Evolutionary conservation across 1,140 invertebrate species (phyloP).

Genomic region (Conus ventricosus): DNA sequence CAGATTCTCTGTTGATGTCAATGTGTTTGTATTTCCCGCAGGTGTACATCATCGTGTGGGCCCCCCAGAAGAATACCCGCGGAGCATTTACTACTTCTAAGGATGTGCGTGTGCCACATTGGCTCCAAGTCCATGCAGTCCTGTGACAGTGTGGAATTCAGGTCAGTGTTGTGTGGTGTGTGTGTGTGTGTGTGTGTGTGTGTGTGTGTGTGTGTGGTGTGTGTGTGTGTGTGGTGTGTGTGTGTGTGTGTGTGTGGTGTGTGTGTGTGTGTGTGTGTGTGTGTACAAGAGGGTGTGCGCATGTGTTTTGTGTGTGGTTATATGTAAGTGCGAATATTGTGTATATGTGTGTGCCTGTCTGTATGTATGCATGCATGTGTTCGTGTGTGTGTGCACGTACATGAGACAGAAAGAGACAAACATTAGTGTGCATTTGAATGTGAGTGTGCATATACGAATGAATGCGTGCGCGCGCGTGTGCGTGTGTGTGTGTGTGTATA

Average conservation of each 20-base stretch:
- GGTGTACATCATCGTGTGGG: constrained; percentile 85
- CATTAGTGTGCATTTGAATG: too few species aligned
- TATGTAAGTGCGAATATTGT: too few species aligned
- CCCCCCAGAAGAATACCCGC: constrained; percentile 87
- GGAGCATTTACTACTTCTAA: constrained; percentile 85
- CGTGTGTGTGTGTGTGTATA: too few species aligned
- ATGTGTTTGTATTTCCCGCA: constrained; percentile 79
- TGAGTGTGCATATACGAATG: too few species aligned
- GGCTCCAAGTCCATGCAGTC: constrained; percentile 75
- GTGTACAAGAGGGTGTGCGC: neutral
- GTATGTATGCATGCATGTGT: too few species aligned
- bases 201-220: neutral
- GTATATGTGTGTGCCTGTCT: too few species aligned
- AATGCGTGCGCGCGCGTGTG: too few species aligned
- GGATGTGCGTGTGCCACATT: constrained; percentile 87
- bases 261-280: neutral
- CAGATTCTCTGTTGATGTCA: neutral
- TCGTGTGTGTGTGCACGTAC: neutral
- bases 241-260: neutral
- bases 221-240: neutral
- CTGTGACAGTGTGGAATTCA: constrained; percentile 63
- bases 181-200: too few species aligned
- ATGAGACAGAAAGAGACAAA: neutral
- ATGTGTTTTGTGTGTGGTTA: too few species aligned
- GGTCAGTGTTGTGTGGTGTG: constrained; percentile 31